A percentile compares a stretch with the other conserved stretches of the same genome.
Evolutionary conservation across 2,113 vertebrate species (phyloP).

Genomic region (Thamnophis sirtalis): DNA sequence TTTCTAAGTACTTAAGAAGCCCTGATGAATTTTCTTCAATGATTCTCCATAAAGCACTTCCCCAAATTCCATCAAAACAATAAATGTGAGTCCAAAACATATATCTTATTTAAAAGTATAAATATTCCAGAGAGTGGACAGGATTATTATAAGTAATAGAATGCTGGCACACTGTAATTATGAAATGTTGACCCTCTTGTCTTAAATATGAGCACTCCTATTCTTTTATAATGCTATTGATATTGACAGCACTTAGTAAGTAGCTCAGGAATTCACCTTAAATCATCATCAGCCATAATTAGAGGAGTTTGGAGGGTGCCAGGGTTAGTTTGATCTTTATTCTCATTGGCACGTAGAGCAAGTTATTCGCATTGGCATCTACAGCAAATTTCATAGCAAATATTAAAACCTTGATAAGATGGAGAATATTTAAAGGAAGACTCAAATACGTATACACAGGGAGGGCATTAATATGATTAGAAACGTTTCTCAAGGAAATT

Average conservation of each 20-base stretch:
- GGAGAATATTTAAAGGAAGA: not conserved
- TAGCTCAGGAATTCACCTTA: too few species aligned
- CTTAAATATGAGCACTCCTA: not conserved
- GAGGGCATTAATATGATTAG: not conserved
- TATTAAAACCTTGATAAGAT: not conserved
- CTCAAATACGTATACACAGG: not conserved
- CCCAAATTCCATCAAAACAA: not conserved
- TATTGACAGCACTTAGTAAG: not conserved
- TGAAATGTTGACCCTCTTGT: not conserved
- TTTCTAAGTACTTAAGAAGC: not conserved
- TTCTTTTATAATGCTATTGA: not conserved
- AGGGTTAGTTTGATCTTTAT: not conserved
- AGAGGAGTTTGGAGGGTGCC: not conserved
- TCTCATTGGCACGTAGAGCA: not conserved
- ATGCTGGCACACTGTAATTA: not conserved
- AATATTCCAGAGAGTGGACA: not conserved
- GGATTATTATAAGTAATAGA: not conserved
- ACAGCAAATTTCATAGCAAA: too few species aligned
- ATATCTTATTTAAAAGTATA: not conserved
- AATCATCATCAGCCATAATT: not conserved
- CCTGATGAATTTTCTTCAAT: not conserved
- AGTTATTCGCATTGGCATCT: not conserved
- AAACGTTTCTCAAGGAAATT: not conserved
- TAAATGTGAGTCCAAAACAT: not conserved
- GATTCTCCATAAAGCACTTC: not conserved